Conservation (phyloP, 53 echinoderm and acorn worm species). For the Zoroaster sp. region DNA sequence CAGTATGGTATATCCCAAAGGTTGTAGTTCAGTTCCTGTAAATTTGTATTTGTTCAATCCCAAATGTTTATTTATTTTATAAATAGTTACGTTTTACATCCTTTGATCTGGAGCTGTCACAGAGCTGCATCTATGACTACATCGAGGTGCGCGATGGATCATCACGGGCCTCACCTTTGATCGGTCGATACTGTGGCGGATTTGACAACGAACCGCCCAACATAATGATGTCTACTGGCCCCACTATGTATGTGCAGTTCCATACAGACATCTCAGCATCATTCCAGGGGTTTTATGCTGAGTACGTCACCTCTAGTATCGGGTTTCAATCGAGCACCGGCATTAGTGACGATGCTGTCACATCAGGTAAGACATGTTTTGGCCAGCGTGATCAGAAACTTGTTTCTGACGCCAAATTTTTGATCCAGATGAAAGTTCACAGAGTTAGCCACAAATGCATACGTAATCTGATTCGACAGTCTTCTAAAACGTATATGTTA, state of each 20-base stretch:
- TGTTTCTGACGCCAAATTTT: no score
- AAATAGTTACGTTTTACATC: slow-evolving; percentile 78
- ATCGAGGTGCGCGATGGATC: slow-evolving; percentile 79
- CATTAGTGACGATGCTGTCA: neutral
- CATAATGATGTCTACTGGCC: slow-evolving; percentile 57
- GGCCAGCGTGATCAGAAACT: no score
- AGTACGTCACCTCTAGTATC: slow-evolving; percentile 61
- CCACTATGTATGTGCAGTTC: slow-evolving; percentile 71
- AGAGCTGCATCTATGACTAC: slow-evolving; percentile 82
- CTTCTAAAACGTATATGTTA: no score
- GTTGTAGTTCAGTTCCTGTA: no score
- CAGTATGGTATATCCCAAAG: no score
- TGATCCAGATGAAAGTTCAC: no score
- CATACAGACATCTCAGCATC: slow-evolving; percentile 76
- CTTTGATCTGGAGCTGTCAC: slow-evolving; percentile 81
- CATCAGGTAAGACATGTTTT: slow-evolving; percentile 30
- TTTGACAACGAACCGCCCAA: slow-evolving; percentile 40
- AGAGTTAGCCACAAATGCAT: no score
- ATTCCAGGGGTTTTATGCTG: slow-evolving; percentile 86
- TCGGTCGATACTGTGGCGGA: slow-evolving; percentile 82
- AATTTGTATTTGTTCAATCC: neutral
- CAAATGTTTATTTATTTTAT: neutral
- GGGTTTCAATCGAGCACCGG: slow-evolving; percentile 52
- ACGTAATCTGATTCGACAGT: no score
- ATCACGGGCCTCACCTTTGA: slow-evolving; percentile 35